Base-by-base conservation (phyloP, 1,140 invertebrate genomes). In the Aphaenogaster floridana region DNA sequence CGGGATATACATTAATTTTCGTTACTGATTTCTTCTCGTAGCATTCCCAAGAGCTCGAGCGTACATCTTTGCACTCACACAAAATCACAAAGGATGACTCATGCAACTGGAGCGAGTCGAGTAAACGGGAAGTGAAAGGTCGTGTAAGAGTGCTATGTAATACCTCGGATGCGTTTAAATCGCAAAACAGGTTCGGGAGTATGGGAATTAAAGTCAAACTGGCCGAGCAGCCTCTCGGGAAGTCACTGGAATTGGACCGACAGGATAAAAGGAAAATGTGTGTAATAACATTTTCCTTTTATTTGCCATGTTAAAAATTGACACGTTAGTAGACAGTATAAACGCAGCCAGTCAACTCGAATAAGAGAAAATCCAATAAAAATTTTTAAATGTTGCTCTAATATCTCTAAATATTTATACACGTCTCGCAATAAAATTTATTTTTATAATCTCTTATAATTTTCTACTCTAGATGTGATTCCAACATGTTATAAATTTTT, bases 101-200 rank as follows among this genome's bases (percentile, higher is more conserved):
- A 42, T 59, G n/a, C n/a, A 57, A 15, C n/a, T 57, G 34, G 11
- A 36, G 17, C 34, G 8, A 34, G 15, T 36, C 36, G 28, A 15
- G 71, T 36, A 21, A 34, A 54, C 17, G n/a, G 17, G 50, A 54
- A 74, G 50, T 57, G 17, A 54, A 54, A 54, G 48, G 17, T 36
- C 21, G 9, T 74, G 48, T 71, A 72, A 72, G 50, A 54, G 34
- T 52, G 28, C 48, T 74, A 45, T 69, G 39, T 69, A 48, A 71
- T 71, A 48, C 42, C 28, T 45, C 15, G 21, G 68, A 71, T 68
- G 21, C 13, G 42, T 48, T 71, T 71, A 71, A 71, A 71, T 71
- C 39, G 39, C 42, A 71, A 48, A 71, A 48, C 68, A 71, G 68
- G 68, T 71, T 71, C n/a, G 68, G 68, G 42, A 71, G 48, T 71